A percentile compares a stretch with the other conserved stretches of the same genome.
These are phyloP conservation scores for Pseudochaenichthys georgianus DNA, from an alignment of 2,797 vertebrate genomes.

Conservation along the genomic window DNA sequence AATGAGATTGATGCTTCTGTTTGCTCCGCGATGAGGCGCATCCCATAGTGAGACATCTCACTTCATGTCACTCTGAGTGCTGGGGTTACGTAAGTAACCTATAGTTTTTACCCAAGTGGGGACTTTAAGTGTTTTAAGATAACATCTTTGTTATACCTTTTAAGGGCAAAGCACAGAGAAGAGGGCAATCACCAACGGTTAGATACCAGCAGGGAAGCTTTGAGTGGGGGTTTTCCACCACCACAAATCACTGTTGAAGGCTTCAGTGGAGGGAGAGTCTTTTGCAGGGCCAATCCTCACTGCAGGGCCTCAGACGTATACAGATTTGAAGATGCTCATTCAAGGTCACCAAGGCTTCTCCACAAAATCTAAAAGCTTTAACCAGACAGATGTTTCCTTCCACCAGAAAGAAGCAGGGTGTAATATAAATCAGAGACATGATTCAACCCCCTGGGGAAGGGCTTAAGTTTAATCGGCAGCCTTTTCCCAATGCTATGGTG, in stretches of 20 bases:
- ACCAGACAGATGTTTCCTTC: constrained; percentile 40
- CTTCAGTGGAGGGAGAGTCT: constrained; percentile 29
- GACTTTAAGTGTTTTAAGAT: neutral
- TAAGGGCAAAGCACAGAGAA: constrained; percentile 19
- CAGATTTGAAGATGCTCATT: constrained; percentile 46
- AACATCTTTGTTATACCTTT: constrained; percentile 8
- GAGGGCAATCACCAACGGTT: constrained; percentile 19
- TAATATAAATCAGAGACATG: constrained; percentile 27
- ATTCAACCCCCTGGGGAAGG: constrained; percentile 22
- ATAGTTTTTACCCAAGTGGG: neutral
- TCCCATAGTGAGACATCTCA: no score
- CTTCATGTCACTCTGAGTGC: no score
- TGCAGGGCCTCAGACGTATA: constrained; percentile 27
- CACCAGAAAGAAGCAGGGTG: constrained; percentile 22
- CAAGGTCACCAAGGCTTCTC: constrained; percentile 52
- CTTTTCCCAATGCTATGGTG: neutral
- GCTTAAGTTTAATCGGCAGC: constrained; percentile 43
- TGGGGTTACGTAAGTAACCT: no score
- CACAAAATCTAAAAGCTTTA: constrained; percentile 37
- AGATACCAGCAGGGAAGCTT: constrained; percentile 42
- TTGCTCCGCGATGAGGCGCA: no score
- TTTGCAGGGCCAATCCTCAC: constrained; percentile 32
- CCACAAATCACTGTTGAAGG: constrained; percentile 35
- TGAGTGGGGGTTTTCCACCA: constrained; percentile 19
- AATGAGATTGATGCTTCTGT: no score